Conservation (phyloP, 2,797 vertebrate species). For the Pampus argenteus region DNA sequence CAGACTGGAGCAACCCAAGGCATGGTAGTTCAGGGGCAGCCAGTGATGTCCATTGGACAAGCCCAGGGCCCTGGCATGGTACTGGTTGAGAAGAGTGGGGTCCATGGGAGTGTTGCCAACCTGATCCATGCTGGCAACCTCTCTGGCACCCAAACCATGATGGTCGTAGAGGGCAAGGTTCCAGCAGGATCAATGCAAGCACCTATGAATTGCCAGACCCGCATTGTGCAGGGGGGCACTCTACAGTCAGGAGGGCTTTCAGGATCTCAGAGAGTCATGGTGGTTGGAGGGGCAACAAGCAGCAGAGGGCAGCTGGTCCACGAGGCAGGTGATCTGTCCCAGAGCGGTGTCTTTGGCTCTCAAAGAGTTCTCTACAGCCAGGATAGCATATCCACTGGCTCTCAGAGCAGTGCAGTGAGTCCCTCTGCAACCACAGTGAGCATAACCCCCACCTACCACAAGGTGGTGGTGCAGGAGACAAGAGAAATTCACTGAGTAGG, state of each 20-base stretch:
- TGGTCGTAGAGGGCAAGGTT: conserved; percentile 63
- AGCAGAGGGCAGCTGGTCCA: conserved; percentile 52
- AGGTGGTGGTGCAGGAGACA: conserved; percentile 62
- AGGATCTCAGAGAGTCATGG: conserved; percentile 67
- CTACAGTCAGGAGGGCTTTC: conserved; percentile 43
- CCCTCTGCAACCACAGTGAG: conserved; percentile 38
- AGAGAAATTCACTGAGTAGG: conserved; percentile 33
- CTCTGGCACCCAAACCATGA: conserved; percentile 62
- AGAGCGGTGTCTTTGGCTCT: conserved; percentile 24
- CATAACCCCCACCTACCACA: conserved; percentile 29
- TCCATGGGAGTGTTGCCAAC: conserved; percentile 20
- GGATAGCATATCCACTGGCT: conserved; percentile 15
- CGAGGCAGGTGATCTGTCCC: conserved; percentile 32
- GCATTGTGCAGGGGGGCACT: conserved; percentile 48
- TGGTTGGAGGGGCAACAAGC: conserved; percentile 57
- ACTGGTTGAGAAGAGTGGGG: conserved; percentile 56
- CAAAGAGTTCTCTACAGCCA: conserved; percentile 39
- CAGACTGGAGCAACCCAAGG: conserved; percentile 54
- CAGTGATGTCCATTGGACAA: conserved; percentile 47
- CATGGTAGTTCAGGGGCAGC: conserved; percentile 70
- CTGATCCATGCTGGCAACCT: conserved; percentile 53
- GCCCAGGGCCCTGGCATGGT: conserved; percentile 65
- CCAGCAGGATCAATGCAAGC: conserved; percentile 55
- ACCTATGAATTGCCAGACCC: conserved; percentile 54
- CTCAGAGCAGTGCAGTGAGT: conserved; percentile 25